Evolutionary conservation across 37 sponge, comb jelly and placozoan genomes (phyloP).

Genomic region (Theonella swinhoei): DNA sequence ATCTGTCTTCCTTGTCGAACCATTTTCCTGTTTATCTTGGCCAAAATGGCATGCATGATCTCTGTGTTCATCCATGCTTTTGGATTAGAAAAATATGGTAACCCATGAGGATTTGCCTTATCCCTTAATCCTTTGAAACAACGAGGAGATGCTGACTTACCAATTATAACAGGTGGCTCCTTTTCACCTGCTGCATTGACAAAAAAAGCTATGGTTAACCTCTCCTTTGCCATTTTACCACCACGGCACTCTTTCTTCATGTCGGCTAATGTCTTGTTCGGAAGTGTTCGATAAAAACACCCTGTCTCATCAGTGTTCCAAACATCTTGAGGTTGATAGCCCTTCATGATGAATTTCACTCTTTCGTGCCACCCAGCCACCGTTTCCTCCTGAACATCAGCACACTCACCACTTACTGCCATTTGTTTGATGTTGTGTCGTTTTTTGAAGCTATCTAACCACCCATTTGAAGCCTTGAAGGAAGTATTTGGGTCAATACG

Average conservation of each 20-base stretch:
- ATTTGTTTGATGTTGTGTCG: slow-evolving; percentile 36
- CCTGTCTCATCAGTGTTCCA: too few species aligned
- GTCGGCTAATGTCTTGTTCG: too few species aligned
- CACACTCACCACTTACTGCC: slow-evolving; percentile 35
- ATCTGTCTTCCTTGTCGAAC: too few species aligned
- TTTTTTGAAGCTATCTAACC: slow-evolving; percentile 57
- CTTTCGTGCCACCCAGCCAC: slow-evolving; percentile 37
- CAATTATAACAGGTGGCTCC: slow-evolving; percentile 47
- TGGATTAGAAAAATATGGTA: too few species aligned
- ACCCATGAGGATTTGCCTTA: too few species aligned
- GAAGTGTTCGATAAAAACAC: too few species aligned
- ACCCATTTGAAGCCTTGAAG: slow-evolving; percentile 60
- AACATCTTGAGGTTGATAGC: slow-evolving; percentile 39
- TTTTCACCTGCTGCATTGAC: slow-evolving; percentile 54
- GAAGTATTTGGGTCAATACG: background rate
- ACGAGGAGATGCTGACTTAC: slow-evolving; percentile 46
- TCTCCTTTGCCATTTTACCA: too few species aligned
- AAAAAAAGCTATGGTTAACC: slow-evolving; percentile 23
- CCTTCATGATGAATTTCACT: background rate
- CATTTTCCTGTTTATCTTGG: too few species aligned
- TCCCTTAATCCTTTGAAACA: too few species aligned
- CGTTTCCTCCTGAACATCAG: slow-evolving; percentile 22
- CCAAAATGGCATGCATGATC: too few species aligned
- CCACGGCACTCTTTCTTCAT: too few species aligned
- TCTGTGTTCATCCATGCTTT: too few species aligned